Conservation (phyloP, 35 echinoderm and acorn worm genomes). For the Holothuria glaberrima region DNA sequence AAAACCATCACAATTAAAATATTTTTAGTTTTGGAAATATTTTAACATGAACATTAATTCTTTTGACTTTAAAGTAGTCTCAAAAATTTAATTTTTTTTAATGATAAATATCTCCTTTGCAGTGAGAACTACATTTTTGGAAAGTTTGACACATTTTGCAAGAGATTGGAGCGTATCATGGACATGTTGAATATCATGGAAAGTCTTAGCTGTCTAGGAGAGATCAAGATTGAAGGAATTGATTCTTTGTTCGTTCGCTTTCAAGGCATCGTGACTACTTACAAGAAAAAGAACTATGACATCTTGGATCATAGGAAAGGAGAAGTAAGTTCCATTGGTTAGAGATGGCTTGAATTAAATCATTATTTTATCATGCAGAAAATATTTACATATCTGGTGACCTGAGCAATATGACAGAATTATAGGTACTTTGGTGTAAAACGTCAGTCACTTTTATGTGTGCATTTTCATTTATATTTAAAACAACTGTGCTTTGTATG, state of each 20-base stretch:
- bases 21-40: too few relatives aligned
- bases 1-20: background rate
- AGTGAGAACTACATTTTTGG: constrained; percentile 99
- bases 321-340: constrained; percentile 67
- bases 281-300: constrained; percentile 99
- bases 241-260: constrained; percentile 89
- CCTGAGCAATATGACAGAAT: too few relatives aligned
- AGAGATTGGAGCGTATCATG: constrained; percentile 89
- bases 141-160: constrained; percentile 99
- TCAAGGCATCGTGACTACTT: constrained; percentile 89
- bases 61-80: too few relatives aligned
- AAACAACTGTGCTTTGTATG: too few relatives aligned
- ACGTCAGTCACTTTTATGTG: too few relatives aligned
- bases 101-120: background rate
- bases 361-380: too few relatives aligned
- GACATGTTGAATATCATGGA: constrained; percentile 98
- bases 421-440: too few relatives aligned
- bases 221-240: constrained; percentile 97
- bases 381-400: too few relatives aligned
- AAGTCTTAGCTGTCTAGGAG: constrained; percentile 73
- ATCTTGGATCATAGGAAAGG: constrained; percentile 97
- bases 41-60: too few relatives aligned
- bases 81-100: too few relatives aligned
- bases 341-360: background rate
- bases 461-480: too few relatives aligned